phyloP scores from a whole-genome alignment of 1,140 invertebrate genomes.

The Bombus waltoni region DNA sequence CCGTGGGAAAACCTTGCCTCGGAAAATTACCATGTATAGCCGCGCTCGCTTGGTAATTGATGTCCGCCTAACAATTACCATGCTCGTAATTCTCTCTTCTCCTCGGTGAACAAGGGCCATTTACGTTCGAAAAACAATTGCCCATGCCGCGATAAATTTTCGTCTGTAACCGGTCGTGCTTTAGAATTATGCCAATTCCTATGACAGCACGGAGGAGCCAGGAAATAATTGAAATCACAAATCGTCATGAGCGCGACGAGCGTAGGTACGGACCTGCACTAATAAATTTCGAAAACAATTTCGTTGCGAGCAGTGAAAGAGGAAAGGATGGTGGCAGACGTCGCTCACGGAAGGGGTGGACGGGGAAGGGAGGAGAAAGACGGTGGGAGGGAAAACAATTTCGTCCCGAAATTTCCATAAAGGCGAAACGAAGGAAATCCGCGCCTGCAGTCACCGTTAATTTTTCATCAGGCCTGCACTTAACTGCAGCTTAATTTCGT shows the following conservation, averaged over 20 bases:
- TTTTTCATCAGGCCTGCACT: constrained; percentile 59
- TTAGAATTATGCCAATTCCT: not conserved
- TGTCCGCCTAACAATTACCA: constrained; percentile 7
- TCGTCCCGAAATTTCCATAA: constrained; percentile 37
- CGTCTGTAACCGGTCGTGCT: not conserved
- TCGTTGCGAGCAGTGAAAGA: not conserved
- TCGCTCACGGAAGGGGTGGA: not conserved
- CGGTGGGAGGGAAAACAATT: constrained; percentile 21
- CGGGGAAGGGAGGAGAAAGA: not conserved
- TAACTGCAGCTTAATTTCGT: constrained; percentile 67
- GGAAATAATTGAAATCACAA: constrained; percentile 7
- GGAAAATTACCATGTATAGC: not conserved
- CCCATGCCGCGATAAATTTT: not conserved
- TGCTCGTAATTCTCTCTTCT: constrained; percentile 14
- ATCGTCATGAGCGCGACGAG: not conserved
- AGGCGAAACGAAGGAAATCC: constrained; percentile 49
- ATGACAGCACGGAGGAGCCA: too few species aligned
- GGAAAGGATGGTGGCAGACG: not conserved
- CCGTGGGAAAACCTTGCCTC: not conserved
- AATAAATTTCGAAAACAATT: constrained; percentile 49
- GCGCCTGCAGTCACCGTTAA: constrained; percentile 55
- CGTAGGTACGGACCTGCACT: not conserved
- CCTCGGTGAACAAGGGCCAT: not conserved
- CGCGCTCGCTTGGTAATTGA: not conserved
- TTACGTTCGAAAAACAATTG: not conserved